Conservation (phyloP, 2,113 vertebrate genomes). For the Microcebus griseorufus region DNA sequence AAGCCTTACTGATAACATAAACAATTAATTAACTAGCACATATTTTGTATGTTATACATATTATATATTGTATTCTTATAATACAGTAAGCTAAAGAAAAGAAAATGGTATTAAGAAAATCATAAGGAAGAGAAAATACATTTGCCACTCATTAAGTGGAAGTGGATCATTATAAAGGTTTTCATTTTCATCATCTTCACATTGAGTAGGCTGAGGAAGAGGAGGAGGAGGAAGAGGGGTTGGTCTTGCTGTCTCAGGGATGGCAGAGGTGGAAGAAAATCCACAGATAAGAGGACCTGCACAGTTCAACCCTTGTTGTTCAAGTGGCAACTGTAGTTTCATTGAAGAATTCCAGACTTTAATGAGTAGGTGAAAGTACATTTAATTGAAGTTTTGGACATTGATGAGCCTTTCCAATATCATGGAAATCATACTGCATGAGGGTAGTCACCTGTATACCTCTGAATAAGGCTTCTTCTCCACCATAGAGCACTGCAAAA, state of each 20-base stretch:
- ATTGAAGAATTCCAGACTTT: slow-evolving; percentile 4
- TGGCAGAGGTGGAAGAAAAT: neutral
- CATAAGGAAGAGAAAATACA: neutral
- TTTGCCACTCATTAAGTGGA: neutral
- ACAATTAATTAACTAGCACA: neutral
- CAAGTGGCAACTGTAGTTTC: neutral
- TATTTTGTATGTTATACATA: neutral
- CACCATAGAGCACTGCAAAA: neutral
- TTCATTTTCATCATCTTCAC: neutral
- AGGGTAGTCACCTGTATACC: neutral
- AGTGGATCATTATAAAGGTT: neutral
- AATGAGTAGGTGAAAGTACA: neutral
- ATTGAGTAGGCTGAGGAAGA: neutral
- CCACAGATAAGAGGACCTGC: neutral
- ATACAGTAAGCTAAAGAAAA: neutral
- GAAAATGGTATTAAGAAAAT: neutral
- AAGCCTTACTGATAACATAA: neutral
- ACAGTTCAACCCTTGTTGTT: neutral
- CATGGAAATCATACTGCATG: neutral
- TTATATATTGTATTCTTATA: neutral
- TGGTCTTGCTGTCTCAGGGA: neutral
- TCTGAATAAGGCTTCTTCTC: neutral
- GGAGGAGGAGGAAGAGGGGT: neutral
- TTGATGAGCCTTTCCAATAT: neutral
- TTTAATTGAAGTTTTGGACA: neutral